Evolutionary conservation across 92 coral and sea anemone species (phyloP), one percentile per base, ranked within the genome.

Genomic region (Phenganax marumi): DNA sequence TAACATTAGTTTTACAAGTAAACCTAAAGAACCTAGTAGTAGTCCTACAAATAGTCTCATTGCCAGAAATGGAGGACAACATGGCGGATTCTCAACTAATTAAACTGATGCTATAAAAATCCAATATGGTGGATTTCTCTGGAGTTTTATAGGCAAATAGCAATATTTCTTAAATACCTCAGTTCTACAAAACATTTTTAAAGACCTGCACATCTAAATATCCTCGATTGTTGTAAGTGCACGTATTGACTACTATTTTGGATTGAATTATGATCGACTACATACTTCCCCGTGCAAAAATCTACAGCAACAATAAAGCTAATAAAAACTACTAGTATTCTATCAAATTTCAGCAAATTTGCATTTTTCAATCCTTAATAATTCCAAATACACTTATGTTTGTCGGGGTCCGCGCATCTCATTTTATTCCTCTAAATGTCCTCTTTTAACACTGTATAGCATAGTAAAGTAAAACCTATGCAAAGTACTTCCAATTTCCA

Each of bases 101-200:
- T 3, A 12, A 56, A 16, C 63, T 12, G 4, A 6, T 56, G 3
- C 63, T 56, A 56, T 56, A 56, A 3, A 56, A 12, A 54, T 71
- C 55, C 76, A 71, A 71, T 8, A 71, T 71, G 76, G 76, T 54
- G 55, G 76, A 71, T 39, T 3, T 71, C 11, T 39, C 1, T 12
- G 18, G 53, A 48, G 54, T 6, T 71, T 8, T 33, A 48, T 33
- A 71, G 4, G 55, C n/a, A 47, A 14, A 71, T 33, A 23, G 11
- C 21, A 11, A 49, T 10, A 10, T 33, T 8, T 18, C 6, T 18
- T 4, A 71, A 71, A 8, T 39, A 71, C 18, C 76, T 48, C 8
- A 7, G 47, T 71, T 16, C 54, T 12, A 25, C 2, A 6, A 7
- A 3, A 71, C 21, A 49, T 49, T 71, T 71, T 71, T 8, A n/a